Evolutionary conservation across 2,888 invertebrate genomes (phyloP), one percentile per base, ranked within the genome.

Genomic region (Dione vanillae): DNA sequence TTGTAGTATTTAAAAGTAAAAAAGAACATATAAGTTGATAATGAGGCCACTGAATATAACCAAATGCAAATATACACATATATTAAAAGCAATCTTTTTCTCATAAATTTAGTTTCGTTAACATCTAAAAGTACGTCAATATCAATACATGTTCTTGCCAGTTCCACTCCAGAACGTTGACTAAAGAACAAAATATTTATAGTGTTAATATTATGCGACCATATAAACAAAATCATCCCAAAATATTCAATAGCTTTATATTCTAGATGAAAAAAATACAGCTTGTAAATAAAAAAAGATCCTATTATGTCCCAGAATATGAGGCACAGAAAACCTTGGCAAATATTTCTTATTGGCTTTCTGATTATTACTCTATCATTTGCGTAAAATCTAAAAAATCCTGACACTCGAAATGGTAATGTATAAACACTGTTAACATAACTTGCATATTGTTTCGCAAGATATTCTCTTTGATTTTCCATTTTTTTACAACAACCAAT

Each of bases 51-150:
- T n/a, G 12, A 12, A 19, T 35, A 43, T 8, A 66, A 11, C 10
- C n/a, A 40, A 10, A 2, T 0, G 19, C 35, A 51, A 20, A 54
- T 40, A 62, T n/a, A 0, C n/a, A 65, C 9, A 51, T 66, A 85
- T 0, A 77, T 71, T 37, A 72, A 81, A 0, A 78, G 69, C 2
- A 78, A 76, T 3, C 82, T 73, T 6, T 81, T 72, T 76, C 91
- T 83, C 84, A 91, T 83, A 58, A 87, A 88, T 54, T 78, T 79
- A 0, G 90, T 89, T 72, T 89, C 83, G n/a, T 82, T 73, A 1
- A 78, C 75, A 12, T 89, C 89, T 0, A 91, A 75, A 45, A 85
- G 78, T 9, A 73, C 52, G 71, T 91, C 91, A 0, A 89, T 82
- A 49, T 88, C 80, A 9, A 89, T 82, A 59, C 77, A 79, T 40